A percentile compares a stretch with the other conserved stretches of the same genome.
Conservation (phyloP, 2,113 vertebrate genomes). For the Saguinus midas region DNA sequence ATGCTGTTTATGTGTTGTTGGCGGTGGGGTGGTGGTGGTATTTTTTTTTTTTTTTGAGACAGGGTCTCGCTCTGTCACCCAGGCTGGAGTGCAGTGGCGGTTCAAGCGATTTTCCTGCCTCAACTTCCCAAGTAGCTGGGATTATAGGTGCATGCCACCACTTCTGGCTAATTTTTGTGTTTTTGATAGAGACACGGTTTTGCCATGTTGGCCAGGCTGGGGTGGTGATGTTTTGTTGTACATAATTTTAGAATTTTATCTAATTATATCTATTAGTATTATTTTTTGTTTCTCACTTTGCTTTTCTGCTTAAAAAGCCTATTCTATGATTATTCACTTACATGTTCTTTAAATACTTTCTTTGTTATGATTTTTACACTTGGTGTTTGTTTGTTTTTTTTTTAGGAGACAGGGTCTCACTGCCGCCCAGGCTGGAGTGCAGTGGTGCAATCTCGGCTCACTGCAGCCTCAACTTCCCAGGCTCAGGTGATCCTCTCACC, state of each 20-base stretch:
- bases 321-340: not conserved
- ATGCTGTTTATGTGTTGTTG: not conserved
- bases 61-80: no score
- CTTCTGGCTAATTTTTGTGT: no score
- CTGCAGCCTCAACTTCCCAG: not conserved
- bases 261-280: not conserved
- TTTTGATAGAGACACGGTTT: no score
- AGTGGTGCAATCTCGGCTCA: not conserved
- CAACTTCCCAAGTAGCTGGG: no score
- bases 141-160: no score
- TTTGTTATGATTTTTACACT: slow-evolving; percentile 3
- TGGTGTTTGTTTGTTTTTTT: not conserved
- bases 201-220: no score
- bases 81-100: no score
- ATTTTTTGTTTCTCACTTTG: slow-evolving; percentile 30
- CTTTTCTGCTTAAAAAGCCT: slow-evolving; percentile 14
- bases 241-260: not conserved
- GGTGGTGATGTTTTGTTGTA: not conserved
- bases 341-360: not conserved
- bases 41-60: no score
- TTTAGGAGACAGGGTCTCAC: not conserved
- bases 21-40: no score
- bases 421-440: not conserved
- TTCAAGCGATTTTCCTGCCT: no score
- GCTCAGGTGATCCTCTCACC: not conserved